Evolutionary conservation across 2,888 invertebrate genomes (phyloP).

Genomic region (Callinectes sapidus): DNA sequence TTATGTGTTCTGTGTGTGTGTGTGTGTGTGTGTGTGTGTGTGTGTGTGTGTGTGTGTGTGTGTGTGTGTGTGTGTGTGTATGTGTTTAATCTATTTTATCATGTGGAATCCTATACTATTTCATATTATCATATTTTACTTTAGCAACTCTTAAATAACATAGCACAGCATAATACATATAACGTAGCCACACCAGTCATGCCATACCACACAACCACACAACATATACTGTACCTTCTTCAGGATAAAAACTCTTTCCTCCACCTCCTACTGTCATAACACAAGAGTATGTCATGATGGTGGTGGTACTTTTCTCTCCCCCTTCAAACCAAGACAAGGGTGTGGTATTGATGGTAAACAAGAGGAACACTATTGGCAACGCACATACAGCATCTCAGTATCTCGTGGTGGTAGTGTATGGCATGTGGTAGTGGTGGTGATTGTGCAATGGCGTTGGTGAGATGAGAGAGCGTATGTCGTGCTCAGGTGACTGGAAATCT

Average conservation of each 20-base stretch:
- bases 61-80: neutral
- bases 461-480: no score
- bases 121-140: no score
- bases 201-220: no score
- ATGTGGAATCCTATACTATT: no score
- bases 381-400: neutral
- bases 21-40: conserved; percentile 1
- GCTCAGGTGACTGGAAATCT: no score
- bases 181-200: no score
- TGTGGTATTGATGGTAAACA: neutral
- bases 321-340: neutral
- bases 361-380: neutral
- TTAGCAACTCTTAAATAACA: no score
- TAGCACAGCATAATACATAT: no score
- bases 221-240: neutral
- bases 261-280: neutral
- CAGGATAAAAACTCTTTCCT: neutral
- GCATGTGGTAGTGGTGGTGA: neutral
- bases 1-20: neutral
- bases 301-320: neutral
- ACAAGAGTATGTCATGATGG: neutral
- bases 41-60: conserved; percentile 1
- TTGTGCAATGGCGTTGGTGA: neutral
- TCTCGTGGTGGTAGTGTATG: neutral
- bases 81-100: neutral